Conservation (phyloP, 2,888 invertebrate genomes). For the Leptopilina myrica region DNA sequence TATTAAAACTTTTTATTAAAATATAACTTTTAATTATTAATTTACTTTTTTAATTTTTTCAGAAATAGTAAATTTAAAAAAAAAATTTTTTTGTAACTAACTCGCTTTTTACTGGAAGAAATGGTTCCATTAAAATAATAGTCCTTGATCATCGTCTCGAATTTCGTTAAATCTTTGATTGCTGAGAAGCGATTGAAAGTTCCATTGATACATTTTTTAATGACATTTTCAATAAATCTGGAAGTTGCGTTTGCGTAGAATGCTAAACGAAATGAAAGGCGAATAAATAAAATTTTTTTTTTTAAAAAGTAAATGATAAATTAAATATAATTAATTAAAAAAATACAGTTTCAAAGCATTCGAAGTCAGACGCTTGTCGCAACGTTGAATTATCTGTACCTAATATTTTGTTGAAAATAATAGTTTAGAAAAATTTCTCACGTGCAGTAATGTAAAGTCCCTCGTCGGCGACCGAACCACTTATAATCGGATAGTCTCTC, state of each 20-base stretch:
- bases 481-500: conserved; percentile 13
- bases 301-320: no score
- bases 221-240: background rate
- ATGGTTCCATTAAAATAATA: conserved; percentile 20
- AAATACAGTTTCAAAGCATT: no score
- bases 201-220: conserved; percentile 1
- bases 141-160: background rate
- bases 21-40: no score
- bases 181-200: background rate
- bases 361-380: no score
- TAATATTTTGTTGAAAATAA: background rate
- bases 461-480: conserved; percentile 12
- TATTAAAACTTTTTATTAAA: no score
- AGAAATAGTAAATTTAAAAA: no score
- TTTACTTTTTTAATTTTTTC: no score
- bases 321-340: no score
- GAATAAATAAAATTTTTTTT: background rate
- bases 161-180: background rate
- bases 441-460: conserved; percentile 7
- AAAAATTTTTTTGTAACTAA: background rate
- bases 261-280: background rate
- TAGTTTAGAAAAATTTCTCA: background rate
- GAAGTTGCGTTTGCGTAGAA: background rate
- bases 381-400: no score
- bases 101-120: background rate